Evolutionary conservation across 2,797 vertebrate genomes (phyloP), one percentile per base, ranked within the genome.

Genomic region (Steatocranus sp.): DNA sequence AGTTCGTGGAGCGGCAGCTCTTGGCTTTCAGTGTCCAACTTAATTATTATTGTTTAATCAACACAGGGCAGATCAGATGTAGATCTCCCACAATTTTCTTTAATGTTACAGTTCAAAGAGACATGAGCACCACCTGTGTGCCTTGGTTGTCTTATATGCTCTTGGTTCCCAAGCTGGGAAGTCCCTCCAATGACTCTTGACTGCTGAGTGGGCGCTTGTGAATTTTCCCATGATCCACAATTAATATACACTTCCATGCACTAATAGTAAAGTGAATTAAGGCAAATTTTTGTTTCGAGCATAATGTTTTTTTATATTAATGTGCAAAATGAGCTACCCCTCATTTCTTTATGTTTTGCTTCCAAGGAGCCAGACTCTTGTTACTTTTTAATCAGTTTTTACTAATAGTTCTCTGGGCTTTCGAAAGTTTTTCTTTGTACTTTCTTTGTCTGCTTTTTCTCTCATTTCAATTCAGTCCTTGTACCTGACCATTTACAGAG

Each of bases 1-100:
- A 91, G 92, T 84, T 95, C 87, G 95, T 81, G 88, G 88, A 84
- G 90, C 87, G 38, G 87, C 84, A 87, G 88, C 80, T 92, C 90
- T 90, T 86, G 75, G 87, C 89, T 90, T 87, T 84, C 34, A 38
- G 76, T 90, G 93, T 91, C 86, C 86, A 88, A 20, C 70, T 87
- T 88, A 87, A 93, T 93, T 89, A 92, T 92, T 90, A 90, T 78
- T 83, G 87, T 90, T 82, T 91, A 87, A 93, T 94, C 89, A 89
- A 88, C 87, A 78, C 38, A 5, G 83, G 70, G 75, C 82, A 87
- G 80, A 87, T 81, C 49, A 79, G 79, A 63, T 63, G 68, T 84
- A 80, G 27, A 78, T 86, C 70, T 85, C 18, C 14, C 32, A 61
- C 46, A 46, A 32, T 43, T 56, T 87, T 63, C 43, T 79, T 36